Evolutionary conservation across 2,888 invertebrate species (phyloP), one percentile per base, ranked within the genome.

Genomic region (Imbricaverruca yamaguchii): DNA sequence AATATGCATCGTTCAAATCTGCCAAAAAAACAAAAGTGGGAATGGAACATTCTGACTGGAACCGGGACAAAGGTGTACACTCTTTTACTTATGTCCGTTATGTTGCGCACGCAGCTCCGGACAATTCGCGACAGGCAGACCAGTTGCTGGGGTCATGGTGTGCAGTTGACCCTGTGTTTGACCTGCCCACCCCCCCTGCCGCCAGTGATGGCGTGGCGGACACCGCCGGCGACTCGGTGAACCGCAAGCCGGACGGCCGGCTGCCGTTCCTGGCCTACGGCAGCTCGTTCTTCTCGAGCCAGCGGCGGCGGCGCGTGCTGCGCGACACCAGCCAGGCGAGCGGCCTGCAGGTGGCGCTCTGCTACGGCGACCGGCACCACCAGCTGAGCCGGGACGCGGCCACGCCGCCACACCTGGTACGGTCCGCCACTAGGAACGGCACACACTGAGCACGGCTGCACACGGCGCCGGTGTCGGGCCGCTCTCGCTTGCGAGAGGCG

Each of bases 291-390:
- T 69, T 69, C 69, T 69, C 69, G 12, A 39, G 13, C 13, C 69
- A 69, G 39, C 11, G 69, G 39, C 69, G 69, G 6, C 69, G 69
- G 25, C 69, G 13, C 25, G 69, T 69, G 39, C 69, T 69, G 69
- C 69, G 69, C 69, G 69, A 69, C 69, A 69, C 69, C 25, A 15
- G 15, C 13, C 69, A 69, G 69, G 39, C 39, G 21, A 10, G 12
- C 13, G 69, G 25, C 25, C 39, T 69, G 39, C 69, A 25, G 69
- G 69, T 69, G 69, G 69, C 69, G 69, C 69, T 69, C 25, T 69
- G 9, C 69, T 69, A 69, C 69, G 69, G 69, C 25, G 69, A 69
- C 69, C 25, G 69, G 15, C 8, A n/a, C 65, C n/a, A 65, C n/a
- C n/a, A n/a, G n/a, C n/a, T n/a, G 65, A 39, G 39, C 39, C 39